Percentiles rank a stretch among this genome's conserved stretches.
Conservation (phyloP, 2,797 vertebrate species). For the Hylomyscus alleni region DNA sequence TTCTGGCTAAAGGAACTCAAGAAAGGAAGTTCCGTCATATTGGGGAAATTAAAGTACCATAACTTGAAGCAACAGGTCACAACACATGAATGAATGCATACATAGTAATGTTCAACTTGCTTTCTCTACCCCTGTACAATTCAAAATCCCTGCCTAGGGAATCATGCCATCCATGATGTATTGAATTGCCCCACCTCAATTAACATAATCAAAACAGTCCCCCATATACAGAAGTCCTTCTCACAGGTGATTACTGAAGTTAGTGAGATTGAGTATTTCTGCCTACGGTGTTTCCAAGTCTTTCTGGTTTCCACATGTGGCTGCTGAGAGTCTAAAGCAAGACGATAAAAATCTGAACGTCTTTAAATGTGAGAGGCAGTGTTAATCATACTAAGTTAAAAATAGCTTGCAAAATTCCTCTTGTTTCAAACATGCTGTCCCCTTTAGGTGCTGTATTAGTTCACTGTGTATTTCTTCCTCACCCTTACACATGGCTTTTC, state of each 20-base stretch:
- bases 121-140: not conserved
- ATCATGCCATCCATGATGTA: not conserved
- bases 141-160: not conserved
- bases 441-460: not conserved
- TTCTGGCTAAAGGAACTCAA: not conserved
- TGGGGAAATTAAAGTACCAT: not conserved
- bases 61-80: not conserved
- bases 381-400: conserved; percentile 33
- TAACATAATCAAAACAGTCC: not conserved
- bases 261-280: conserved; percentile 8
- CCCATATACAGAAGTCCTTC: not conserved
- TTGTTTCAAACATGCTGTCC: not conserved
- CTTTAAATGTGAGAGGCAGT: conserved; percentile 14
- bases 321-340: conserved; percentile 34
- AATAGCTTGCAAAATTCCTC: conserved; percentile 21
- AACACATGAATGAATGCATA: not conserved
- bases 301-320: conserved; percentile 35
- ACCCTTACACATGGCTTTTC: not conserved
- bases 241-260: not conserved
- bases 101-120: not conserved
- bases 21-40: not conserved
- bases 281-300: not conserved
- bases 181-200: not conserved
- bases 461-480: not conserved
- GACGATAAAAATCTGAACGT: not conserved